Conservation (phyloP, 2,888 invertebrate genomes). For the Sarcophaga caerulescens region DNA sequence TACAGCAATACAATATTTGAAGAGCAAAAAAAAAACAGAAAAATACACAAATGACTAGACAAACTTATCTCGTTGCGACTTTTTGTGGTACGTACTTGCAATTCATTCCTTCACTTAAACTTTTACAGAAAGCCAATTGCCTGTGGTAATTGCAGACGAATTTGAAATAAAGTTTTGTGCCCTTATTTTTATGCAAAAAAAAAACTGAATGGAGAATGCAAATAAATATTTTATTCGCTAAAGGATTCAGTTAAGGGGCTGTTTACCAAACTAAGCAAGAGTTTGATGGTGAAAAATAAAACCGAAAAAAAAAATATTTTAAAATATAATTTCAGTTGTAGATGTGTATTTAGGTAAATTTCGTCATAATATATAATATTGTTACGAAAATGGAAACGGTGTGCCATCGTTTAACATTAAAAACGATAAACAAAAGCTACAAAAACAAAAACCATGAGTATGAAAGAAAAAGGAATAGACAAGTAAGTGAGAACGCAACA, state of each 20-base stretch:
- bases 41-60: slow-evolving; percentile 36
- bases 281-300: not conserved
- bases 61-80: slow-evolving; percentile 11
- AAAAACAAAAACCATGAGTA: too few relatives aligned
- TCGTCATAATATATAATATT: too few relatives aligned
- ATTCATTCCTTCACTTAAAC: slow-evolving; percentile 35
- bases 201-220: not conserved
- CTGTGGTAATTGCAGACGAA: slow-evolving; percentile 24
- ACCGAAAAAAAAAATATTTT: too few relatives aligned
- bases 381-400: too few relatives aligned
- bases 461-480: too few relatives aligned
- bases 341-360: too few relatives aligned
- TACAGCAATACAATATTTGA: not conserved
- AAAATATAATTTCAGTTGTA: too few relatives aligned
- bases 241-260: not conserved
- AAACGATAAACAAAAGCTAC: too few relatives aligned
- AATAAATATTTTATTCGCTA: not conserved
- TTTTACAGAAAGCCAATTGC: slow-evolving; percentile 50
- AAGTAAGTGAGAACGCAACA: too few relatives aligned
- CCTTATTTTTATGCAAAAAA: not conserved
- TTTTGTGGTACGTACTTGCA: slow-evolving; percentile 16
- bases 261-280: not conserved
- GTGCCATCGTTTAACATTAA: too few relatives aligned
- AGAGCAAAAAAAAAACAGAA: not conserved
- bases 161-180: slow-evolving; percentile 33